Base-by-base conservation (phyloP, 1,140 invertebrate species). In the Melipona quadrifasciata region DNA sequence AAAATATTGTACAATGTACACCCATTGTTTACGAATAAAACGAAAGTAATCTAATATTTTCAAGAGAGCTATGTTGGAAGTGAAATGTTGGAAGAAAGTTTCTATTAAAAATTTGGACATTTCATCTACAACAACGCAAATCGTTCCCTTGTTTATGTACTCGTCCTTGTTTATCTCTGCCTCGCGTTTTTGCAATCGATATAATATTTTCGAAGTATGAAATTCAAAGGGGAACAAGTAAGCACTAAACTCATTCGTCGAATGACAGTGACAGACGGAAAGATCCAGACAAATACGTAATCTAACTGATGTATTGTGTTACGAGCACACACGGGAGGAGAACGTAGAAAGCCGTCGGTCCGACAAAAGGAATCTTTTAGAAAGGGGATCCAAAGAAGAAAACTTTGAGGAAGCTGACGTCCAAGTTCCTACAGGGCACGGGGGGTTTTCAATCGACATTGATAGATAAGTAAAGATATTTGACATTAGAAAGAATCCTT, bases 391-490 rank as follows among this genome's bases (percentile, higher is more conserved):
- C 14, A 14, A 27, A 24, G 39, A 47, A 72, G 39, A 47, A n/a
- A 47, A 70, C 34, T 72, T 47, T 24, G 2, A 47, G 39, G 19
- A 72, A 34, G 16, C 16, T 72, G 34, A 8, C 21, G 39, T 72
- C 24, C 12, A 72, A 72, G 34, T 72, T 47, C 14, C 70, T 6
- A 72, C 21, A 47, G 8, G 39, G 39, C 39, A 6, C 39, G 39
- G 39, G 39, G 2, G 39, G 67, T 4, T 67, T 67, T 34, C 68
- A 8, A 70, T 72, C 24, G 34, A 70, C 67, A 19, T 51, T 39
- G 39, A 72, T 47, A 72, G 39, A 72, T 72, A 39, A 11, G 39
- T 47, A n/a, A 72, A 72, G 47, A 72, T n/a, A 72, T 72, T 72
- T 72, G 34, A 72, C 24, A 1, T 51, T 47, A 24, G 24, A 12